Conservation (phyloP, 2,113 vertebrate species). For the Callipepla californica region DNA sequence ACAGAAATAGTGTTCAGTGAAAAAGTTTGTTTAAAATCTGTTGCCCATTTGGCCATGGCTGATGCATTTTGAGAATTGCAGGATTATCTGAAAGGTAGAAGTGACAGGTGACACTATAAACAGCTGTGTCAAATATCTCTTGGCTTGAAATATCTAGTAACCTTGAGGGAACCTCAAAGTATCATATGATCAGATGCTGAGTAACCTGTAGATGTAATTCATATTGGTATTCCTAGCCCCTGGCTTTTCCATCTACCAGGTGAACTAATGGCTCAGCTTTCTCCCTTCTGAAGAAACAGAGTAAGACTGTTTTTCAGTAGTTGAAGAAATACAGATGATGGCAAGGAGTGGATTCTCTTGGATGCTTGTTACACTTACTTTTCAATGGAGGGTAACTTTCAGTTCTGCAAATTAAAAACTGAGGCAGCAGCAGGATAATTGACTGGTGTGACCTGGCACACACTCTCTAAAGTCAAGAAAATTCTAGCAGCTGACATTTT, state of each 20-base stretch:
- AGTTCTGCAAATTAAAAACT: neutral
- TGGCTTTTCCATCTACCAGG: neutral
- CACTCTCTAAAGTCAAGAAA: neutral
- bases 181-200: slow-evolving; percentile 44
- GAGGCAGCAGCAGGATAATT: neutral
- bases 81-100: neutral
- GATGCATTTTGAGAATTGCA: neutral
- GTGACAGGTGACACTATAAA: slow-evolving; percentile 33
- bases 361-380: neutral
- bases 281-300: neutral
- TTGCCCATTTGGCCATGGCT: neutral
- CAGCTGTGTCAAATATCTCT: slow-evolving; percentile 26
- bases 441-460: neutral
- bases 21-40: neutral
- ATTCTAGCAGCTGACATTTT: neutral
- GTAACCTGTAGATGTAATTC: slow-evolving; percentile 51
- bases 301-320: neutral
- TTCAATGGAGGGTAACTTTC: neutral
- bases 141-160: slow-evolving; percentile 48
- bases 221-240: neutral
- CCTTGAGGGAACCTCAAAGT: slow-evolving; percentile 36
- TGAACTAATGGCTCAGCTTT: neutral
- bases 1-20: neutral
- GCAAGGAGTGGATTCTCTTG: neutral
- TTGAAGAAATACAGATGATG: neutral